Conservation (phyloP, 1,140 invertebrate genomes). For the Eriocheir sinensis region DNA sequence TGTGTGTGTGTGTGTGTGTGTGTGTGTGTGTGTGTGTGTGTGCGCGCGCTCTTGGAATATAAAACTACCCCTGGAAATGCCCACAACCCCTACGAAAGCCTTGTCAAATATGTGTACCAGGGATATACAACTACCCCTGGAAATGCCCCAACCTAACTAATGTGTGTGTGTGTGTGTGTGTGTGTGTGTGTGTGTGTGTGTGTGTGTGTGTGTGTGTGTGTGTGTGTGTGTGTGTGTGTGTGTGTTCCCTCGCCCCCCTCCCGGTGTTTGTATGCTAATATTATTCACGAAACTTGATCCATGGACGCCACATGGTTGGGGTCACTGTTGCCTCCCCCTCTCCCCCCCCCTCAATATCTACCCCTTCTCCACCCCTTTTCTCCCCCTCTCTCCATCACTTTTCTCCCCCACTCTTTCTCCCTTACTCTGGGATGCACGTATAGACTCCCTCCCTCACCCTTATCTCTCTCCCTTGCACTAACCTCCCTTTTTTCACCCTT, state of each 20-base stretch:
- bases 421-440: neutral
- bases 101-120: too few species aligned
- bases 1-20: slow-evolving; percentile 10
- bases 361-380: neutral
- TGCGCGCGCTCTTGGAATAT: too few species aligned
- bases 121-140: too few species aligned
- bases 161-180: slow-evolving; percentile 12
- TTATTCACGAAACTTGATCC: slow-evolving; percentile 60
- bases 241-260: neutral
- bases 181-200: slow-evolving; percentile 40
- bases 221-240: neutral
- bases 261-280: slow-evolving; percentile 69
- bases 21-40: too few species aligned
- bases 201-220: slow-evolving; percentile 6
- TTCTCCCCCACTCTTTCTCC: neutral
- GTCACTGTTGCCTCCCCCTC: neutral
- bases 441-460: neutral
- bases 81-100: too few species aligned
- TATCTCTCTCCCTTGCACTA: slow-evolving; percentile 19
- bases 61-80: too few species aligned
- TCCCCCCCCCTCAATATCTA: neutral
- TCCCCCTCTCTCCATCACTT: neutral
- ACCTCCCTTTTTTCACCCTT: neutral
- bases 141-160: too few species aligned
- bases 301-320: slow-evolving; percentile 49